Percentiles rank a stretch among this genome's conserved stretches.
phyloP scores from a whole-genome alignment of 2,888 invertebrate genomes.

The Monochamus alternatus region DNA sequence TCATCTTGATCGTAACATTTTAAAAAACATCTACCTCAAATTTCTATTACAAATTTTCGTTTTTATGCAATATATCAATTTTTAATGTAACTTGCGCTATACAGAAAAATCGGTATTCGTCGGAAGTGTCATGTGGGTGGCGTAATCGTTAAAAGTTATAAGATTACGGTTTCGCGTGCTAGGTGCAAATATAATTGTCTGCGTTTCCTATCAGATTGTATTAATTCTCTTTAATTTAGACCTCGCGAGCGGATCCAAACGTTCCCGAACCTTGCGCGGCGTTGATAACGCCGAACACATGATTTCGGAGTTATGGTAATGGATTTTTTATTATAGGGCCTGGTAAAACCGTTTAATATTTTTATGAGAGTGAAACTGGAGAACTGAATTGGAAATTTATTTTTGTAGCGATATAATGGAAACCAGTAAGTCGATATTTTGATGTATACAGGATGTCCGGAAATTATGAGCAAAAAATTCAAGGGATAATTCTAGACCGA shows the following conservation, averaged over 20 bases:
- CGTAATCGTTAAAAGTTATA: conserved; percentile 54
- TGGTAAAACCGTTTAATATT: not conserved
- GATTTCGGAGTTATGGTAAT: conserved; percentile 41
- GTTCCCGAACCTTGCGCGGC: not conserved
- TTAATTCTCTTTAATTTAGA: conserved; percentile 61
- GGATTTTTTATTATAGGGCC: conserved; percentile 36
- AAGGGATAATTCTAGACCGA: no score
- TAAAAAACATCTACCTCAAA: no score
- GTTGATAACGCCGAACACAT: conserved; percentile 14
- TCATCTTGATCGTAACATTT: no score
- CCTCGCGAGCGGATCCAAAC: conserved; percentile 38
- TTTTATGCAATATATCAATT: no score
- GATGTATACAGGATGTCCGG: no score
- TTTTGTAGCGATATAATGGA: no score
- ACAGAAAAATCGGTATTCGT: conserved; percentile 21
- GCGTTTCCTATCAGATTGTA: conserved; percentile 62
- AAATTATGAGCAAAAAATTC: no score
- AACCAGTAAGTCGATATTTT: no score
- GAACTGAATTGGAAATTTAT: no score
- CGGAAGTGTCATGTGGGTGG: conserved; percentile 56
- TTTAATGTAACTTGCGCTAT: no score
- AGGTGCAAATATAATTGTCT: conserved; percentile 59
- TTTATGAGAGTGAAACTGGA: no score
- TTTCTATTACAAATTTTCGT: no score
- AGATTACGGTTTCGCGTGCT: conserved; percentile 61